Percentiles rank a stretch among this genome's conserved stretches.
These are phyloP conservation scores for Zoanthus sansibaricus DNA, from an alignment of 92 coral and sea anemone species.

Conservation along the genomic window DNA sequence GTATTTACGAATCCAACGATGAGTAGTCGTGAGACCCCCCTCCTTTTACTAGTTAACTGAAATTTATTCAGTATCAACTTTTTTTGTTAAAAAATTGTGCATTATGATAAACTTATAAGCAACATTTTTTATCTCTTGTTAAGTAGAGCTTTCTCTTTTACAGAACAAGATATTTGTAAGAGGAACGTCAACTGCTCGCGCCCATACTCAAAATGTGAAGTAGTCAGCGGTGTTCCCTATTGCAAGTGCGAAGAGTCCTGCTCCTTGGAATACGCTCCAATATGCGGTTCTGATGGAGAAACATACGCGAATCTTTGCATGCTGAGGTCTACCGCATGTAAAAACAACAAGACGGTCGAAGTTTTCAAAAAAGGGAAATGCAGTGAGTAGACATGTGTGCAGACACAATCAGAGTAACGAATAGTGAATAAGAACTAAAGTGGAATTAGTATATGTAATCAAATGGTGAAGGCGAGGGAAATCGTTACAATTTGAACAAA, in stretches of 20 bases:
- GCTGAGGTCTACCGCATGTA: constrained; percentile 69
- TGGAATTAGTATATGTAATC: too few species aligned
- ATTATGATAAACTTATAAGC: too few species aligned
- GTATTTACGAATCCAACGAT: too few species aligned
- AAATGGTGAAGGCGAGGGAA: too few species aligned
- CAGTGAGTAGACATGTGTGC: constrained; percentile 39
- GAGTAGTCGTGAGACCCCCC: too few species aligned
- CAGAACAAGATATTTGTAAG: neutral
- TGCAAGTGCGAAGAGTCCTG: constrained; percentile 74
- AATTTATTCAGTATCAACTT: too few species aligned
- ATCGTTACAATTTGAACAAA: too few species aligned
- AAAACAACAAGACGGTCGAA: constrained; percentile 51
- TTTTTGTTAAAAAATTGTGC: too few species aligned
- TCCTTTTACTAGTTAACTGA: too few species aligned
- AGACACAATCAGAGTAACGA: too few species aligned
- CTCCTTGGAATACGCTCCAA: constrained; percentile 57
- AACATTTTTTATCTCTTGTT: too few species aligned
- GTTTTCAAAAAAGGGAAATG: constrained; percentile 63
- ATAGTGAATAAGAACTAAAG: too few species aligned
- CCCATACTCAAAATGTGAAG: constrained; percentile 62
- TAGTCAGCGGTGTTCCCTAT: constrained; percentile 67
- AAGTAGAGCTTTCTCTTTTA: neutral
- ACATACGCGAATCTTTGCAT: constrained; percentile 72
- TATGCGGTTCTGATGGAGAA: constrained; percentile 80
- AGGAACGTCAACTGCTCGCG: constrained; percentile 11